Percentiles rank a stretch among this genome's conserved stretches.
phyloP scores from a whole-genome alignment of 1,140 invertebrate genomes.

The Tribolium castaneum region DNA sequence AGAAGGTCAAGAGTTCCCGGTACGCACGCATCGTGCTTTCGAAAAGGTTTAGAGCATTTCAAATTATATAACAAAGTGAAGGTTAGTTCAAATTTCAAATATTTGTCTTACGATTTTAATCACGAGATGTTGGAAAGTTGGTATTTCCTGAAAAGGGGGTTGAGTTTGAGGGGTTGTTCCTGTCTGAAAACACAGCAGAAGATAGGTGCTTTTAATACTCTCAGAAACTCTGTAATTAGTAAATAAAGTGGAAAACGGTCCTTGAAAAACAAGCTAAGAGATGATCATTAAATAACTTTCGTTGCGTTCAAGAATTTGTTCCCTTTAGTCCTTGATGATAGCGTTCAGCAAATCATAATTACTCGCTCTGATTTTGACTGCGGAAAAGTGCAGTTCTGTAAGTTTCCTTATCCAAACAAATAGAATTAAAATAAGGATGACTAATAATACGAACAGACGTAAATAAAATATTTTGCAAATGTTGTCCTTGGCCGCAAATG shows the following conservation, averaged over 20 bases:
- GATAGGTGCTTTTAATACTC: conserved; percentile 35
- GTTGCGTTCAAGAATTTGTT: conserved; percentile 5
- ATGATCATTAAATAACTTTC: conserved; percentile 36
- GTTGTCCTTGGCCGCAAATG: conserved; percentile 4
- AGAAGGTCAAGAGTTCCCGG: conserved; percentile 38
- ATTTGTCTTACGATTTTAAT: conserved; percentile 23
- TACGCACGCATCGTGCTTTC: not conserved
- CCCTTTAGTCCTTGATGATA: not conserved
- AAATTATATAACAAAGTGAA: not conserved
- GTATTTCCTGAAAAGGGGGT: conserved; percentile 18
- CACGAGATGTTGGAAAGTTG: not conserved
- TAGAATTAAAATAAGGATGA: not conserved
- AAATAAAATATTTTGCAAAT: not conserved
- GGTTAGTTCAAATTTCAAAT: conserved; percentile 17
- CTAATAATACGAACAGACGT: not conserved
- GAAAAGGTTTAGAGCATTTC: not conserved
- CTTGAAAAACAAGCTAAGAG: conserved; percentile 15
- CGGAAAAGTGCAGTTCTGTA: not conserved
- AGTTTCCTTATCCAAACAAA: not conserved
- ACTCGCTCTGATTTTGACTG: not conserved
- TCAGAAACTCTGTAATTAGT: conserved; percentile 31
- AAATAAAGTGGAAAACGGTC: conserved; percentile 35
- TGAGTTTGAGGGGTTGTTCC: conserved; percentile 11
- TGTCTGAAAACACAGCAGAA: not conserved
- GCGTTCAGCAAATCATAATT: not conserved